Base-by-base conservation (phyloP, 2,888 invertebrate genomes). In the Cephus pygmeus region DNA sequence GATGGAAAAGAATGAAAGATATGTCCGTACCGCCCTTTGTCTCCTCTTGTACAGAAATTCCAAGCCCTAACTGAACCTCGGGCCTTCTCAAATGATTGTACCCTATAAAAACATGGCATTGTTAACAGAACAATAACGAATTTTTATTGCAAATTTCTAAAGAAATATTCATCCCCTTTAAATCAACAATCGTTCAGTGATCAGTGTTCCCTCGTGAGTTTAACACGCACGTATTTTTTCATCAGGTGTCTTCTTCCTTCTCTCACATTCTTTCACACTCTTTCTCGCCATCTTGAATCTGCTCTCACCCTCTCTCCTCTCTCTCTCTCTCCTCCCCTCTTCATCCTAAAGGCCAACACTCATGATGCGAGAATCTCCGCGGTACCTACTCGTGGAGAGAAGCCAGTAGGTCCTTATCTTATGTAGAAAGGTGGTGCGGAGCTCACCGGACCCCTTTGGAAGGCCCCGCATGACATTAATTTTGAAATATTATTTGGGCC, bases 401-500 rank as follows among this genome's bases (percentile, higher is more conserved):
- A 56, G 71, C 31, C 33, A 31, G 35, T 35, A 35, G 81, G 80
- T 84, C 82, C 86, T 86, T 86, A 87, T 87, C 86, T 86, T 86
- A 85, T 81, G 83, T 81, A 84, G 84, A 82, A 85, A 87, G 83
- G 81, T 83, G 84, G 82, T 80, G 84, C 83, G 83, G 77, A 69
- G 75, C 75, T 81, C 84, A 83, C 81, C 84, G 83, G 82, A 81
- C 85, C 84, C 83, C 84, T 86, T 87, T 87, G 84, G 84, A 84
- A 83, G 85, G 82, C 83, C 82, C 85, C 85, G 86, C 87, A 86
- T 88, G 87, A 88, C 88, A 87, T 90, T 90, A 90, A 90, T 90
- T 90, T 90, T 89, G 87, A 90, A 90, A 88, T 90, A 90, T 90
- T 90, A 89, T 89, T 90, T 87, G 85, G 83, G 79, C 84, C 85